Percentiles rank a stretch among this genome's conserved stretches.
phyloP scores from a whole-genome alignment of 2,113 vertebrate species.

The Delphinapterus leucas region DNA sequence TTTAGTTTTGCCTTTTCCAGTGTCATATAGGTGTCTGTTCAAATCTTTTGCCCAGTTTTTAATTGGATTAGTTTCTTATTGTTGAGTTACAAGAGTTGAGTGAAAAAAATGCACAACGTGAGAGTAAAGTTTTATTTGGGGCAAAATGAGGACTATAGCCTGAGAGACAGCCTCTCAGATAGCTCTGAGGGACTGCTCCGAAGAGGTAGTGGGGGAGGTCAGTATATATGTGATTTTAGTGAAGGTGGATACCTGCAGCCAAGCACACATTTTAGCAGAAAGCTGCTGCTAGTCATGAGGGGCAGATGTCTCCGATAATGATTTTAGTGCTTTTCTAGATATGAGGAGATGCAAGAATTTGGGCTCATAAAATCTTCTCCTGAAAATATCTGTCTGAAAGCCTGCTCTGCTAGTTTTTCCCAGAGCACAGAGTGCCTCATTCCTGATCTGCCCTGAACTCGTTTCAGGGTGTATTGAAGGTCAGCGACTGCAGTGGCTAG shows the following conservation, averaged over 20 bases:
- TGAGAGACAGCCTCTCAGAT: background rate
- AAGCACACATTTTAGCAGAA: background rate
- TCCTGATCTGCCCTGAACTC: background rate
- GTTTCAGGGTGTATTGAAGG: background rate
- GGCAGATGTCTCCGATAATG: background rate
- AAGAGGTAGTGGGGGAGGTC: background rate
- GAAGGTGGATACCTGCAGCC: background rate
- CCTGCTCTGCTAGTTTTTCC: background rate
- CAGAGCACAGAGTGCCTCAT: background rate
- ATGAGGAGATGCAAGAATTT: background rate
- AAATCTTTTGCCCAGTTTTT: background rate
- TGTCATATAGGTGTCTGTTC: background rate
- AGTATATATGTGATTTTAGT: background rate
- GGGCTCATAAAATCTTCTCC: background rate
- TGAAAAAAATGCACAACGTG: background rate
- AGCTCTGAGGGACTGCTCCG: background rate
- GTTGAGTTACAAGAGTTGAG: background rate
- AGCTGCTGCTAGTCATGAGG: background rate
- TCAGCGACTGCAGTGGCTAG: background rate
- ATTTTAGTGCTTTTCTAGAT: background rate
- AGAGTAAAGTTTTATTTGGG: background rate
- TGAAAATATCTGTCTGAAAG: background rate
- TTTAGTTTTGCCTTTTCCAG: background rate
- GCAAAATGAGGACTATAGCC: background rate
- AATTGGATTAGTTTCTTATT: background rate